These are phyloP conservation scores for Carassius gibelio DNA, from an alignment of 2,113 vertebrate genomes.

Conservation along the genomic window DNA sequence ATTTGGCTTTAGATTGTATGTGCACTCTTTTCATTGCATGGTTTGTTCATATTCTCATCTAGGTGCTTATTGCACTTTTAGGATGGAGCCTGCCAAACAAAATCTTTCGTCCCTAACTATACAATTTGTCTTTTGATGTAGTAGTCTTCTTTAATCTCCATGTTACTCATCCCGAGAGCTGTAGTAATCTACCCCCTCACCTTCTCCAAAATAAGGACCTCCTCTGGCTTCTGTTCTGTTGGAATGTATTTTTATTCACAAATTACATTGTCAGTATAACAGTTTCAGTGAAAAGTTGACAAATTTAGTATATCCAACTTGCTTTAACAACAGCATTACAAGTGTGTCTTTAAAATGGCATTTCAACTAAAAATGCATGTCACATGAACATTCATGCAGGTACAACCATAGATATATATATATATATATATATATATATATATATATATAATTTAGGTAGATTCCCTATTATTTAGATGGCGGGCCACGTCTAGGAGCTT, in stretches of 20 bases:
- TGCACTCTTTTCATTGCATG: not conserved
- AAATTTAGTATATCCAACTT: not conserved
- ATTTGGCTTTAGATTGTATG: constrained; percentile 35
- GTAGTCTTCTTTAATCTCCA: not conserved
- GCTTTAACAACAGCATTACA: not conserved
- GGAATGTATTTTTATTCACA: not conserved
- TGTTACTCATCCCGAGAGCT: not conserved
- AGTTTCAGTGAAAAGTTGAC: not conserved
- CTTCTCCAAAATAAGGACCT: not conserved
- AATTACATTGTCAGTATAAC: not conserved
- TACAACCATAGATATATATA: too few species aligned
- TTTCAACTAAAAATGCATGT: too few species aligned
- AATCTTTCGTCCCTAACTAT: not conserved
- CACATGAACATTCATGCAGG: too few species aligned
- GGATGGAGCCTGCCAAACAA: constrained; percentile 10
- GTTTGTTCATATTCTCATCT: constrained; percentile 20
- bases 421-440: too few species aligned
- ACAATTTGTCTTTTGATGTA: constrained; percentile 20
- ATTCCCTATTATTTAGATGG: too few species aligned
- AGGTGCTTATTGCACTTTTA: constrained; percentile 36
- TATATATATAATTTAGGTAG: too few species aligned
- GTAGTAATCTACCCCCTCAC: not conserved
- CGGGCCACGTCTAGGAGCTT: too few species aligned
- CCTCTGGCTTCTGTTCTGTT: not conserved
- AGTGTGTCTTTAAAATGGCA: not conserved